Conservation (phyloP, 2,888 invertebrate species). For the Leucoma salicis region DNA sequence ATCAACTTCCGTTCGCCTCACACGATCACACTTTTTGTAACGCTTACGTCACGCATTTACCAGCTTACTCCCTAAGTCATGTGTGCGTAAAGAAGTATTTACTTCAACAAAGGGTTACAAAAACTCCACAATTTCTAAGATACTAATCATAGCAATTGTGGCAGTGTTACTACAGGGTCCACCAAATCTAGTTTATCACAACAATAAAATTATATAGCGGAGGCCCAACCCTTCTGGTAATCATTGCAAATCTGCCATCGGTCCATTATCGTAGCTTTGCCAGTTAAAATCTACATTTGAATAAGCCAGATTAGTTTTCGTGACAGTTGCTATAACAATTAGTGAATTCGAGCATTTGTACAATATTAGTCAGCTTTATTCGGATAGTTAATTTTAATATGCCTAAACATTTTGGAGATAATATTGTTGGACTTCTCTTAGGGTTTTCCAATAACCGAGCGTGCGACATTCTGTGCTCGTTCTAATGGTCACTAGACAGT, state of each 20-base stretch:
- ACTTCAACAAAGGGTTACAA: background rate
- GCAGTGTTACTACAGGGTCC: background rate
- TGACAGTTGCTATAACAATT: conserved; percentile 18
- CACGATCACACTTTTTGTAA: too few species aligned
- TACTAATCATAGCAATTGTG: conserved; percentile 5
- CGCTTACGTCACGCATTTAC: too few species aligned
- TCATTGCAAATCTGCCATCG: conserved; percentile 10
- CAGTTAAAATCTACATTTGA: conserved; percentile 14
- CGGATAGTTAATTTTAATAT: background rate
- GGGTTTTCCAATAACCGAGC: too few species aligned
- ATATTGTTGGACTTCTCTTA: too few species aligned
- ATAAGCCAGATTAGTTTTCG: conserved; percentile 18
- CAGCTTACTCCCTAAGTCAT: too few species aligned
- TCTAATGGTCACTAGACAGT: too few species aligned
- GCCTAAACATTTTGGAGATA: background rate
- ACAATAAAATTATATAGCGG: background rate
- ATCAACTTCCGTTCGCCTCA: too few species aligned
- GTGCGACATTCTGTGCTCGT: too few species aligned
- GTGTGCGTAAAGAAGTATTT: too few species aligned
- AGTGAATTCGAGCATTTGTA: background rate
- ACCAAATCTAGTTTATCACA: background rate
- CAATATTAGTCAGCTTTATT: background rate
- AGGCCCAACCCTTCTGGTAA: conserved; percentile 9
- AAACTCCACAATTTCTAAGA: conserved; percentile 4
- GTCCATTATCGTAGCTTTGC: conserved; percentile 12